A percentile compares a stretch with the other conserved stretches of the same genome.
These are phyloP conservation scores for Cerastis leucographa DNA, from an alignment of 2,888 invertebrate genomes.

Conservation along the genomic window DNA sequence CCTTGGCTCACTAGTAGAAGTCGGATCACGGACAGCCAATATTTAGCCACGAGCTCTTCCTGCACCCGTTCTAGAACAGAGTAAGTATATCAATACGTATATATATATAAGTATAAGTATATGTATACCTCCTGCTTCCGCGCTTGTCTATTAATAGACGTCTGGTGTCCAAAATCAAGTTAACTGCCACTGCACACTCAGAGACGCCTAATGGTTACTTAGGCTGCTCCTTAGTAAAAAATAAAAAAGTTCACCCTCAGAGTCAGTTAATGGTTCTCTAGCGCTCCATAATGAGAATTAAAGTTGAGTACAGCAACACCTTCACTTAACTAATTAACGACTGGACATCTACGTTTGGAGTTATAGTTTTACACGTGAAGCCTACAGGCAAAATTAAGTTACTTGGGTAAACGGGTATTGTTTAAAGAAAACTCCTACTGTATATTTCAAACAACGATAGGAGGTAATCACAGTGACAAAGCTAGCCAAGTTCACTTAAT, in stretches of 20 bases:
- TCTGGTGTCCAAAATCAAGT: not conserved
- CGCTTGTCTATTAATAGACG: not conserved
- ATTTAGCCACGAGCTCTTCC: not conserved
- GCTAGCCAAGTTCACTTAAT: constrained; percentile 13
- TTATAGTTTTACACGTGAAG: no score
- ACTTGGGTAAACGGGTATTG: not conserved
- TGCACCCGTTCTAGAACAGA: no score
- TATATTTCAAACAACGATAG: not conserved
- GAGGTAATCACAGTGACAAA: constrained; percentile 8
- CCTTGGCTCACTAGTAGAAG: no score
- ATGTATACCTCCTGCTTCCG: no score
- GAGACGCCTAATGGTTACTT: not conserved
- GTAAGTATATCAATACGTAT: not conserved
- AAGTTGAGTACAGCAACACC: not conserved
- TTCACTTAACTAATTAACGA: not conserved
- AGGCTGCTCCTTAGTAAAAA: not conserved
- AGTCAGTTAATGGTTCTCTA: not conserved
- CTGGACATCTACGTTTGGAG: not conserved
- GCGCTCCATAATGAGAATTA: not conserved
- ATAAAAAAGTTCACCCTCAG: not conserved
- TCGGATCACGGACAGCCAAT: no score
- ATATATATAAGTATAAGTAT: no score
- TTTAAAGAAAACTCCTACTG: not conserved
- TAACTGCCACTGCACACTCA: no score
- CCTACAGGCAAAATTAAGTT: not conserved